phyloP scores from a whole-genome alignment of 2,113 vertebrate species.

The Cynopterus brachyotis region DNA sequence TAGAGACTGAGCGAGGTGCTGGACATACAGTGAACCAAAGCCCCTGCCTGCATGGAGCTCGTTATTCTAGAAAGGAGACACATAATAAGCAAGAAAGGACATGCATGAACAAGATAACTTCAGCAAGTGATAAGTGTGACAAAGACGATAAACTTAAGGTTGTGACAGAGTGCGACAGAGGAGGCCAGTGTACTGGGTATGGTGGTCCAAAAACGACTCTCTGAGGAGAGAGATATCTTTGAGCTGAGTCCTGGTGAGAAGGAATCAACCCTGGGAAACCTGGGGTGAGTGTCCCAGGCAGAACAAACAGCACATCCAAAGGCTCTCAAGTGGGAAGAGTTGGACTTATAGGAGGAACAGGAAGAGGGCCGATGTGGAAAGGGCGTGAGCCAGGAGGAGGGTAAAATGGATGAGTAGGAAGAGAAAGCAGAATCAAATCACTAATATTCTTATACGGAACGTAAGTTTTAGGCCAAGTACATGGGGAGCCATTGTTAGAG shows the following conservation, averaged over 20 bases:
- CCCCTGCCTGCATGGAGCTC: neutral
- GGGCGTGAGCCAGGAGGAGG: neutral
- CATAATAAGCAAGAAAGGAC: neutral
- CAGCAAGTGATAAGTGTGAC: neutral
- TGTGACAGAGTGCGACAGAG: neutral
- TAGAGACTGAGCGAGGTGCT: accelerated
- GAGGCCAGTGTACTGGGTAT: neutral
- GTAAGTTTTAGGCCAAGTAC: neutral
- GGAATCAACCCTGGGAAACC: neutral
- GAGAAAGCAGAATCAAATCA: neutral
- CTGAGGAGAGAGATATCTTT: neutral
- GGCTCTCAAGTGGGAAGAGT: neutral
- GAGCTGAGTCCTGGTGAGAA: neutral
- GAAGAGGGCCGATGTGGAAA: neutral
- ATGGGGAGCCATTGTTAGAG: neutral
- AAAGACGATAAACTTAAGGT: neutral
- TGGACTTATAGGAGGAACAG: neutral
- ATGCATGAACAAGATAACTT: neutral
- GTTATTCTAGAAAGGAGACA: neutral
- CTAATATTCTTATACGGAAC: neutral
- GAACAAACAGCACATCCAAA: neutral
- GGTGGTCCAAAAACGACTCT: neutral
- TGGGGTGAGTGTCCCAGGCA: too few species aligned
- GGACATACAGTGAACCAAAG: neutral
- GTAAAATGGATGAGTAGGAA: neutral